Evolutionary conservation across 92 coral and sea anemone genomes (phyloP), one percentile per base, ranked within the genome.

Genomic region (Epizoanthus illoricatus): DNA sequence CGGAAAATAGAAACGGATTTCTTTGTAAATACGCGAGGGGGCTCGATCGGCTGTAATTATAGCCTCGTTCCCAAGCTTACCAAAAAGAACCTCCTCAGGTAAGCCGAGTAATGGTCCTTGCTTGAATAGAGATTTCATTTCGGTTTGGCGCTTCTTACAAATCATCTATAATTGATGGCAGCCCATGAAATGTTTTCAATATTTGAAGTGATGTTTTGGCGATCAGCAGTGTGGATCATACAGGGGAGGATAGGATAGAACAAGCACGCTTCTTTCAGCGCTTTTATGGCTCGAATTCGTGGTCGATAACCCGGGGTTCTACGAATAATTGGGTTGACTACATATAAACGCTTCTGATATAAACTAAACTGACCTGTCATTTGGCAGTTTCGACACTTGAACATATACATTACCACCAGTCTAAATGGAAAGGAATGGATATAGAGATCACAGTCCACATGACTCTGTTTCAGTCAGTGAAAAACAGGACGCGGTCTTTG

Each of bases 401-500:
- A 45, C 9, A 45, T 45, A 45, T 45, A 45, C 52, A 45, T 5
- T 68, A 81, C 42, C 84, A 81, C 49, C 75, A 17, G 84, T 33
- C 59, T 28, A 80, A 71, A 93, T 93, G 97, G 86, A 94, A 54
- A 87, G 92, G 42, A 86, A 87, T 87, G 94, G 92, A 61, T 91
- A 86, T 76, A 86, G 89, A 23, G 91, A 91, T 39, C 85, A 74
- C 56, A 76, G 87, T 33, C 85, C 82, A 36, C 85, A 75, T 12
- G 88, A 86, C 71, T 85, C 87, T 60, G 88, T 87, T 40, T 85
- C 94, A 47, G 78, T 92, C 54, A 84, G 86, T 76, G 99, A 91
- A 80, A 90, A 89, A 87, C 98, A 94, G 57, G 99, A 97, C 74
- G 97, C 86, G 39, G 89, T 85, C 85, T 89, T 97, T 63, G 94